These are phyloP conservation scores for Sterrhoptilus dennistouni DNA, from an alignment of 2,113 vertebrate species.

Conservation along the genomic window DNA sequence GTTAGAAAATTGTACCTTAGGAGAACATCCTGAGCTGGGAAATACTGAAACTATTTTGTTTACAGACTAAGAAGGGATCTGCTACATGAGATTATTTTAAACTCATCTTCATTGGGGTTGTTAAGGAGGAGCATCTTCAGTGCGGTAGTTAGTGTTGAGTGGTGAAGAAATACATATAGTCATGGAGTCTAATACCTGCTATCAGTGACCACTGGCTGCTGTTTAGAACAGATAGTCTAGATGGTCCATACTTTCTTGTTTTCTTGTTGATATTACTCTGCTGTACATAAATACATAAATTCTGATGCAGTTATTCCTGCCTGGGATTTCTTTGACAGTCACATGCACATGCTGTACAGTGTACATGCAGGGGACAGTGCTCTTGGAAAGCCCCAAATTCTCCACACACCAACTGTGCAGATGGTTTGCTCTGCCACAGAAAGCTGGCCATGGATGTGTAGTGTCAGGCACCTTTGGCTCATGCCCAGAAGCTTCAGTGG, in stretches of 20 bases:
- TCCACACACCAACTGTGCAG: rapidly evolving
- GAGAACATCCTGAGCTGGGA: not conserved
- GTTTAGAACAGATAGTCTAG: not conserved
- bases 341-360: not conserved
- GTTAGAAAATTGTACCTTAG: not conserved
- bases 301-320: not conserved
- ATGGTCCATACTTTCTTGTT: not conserved
- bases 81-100: not conserved
- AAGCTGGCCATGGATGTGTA: not conserved
- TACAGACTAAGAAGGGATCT: not conserved
- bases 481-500: not conserved
- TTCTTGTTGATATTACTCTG: not conserved
- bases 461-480: not conserved
- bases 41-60: not conserved
- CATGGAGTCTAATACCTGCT: not conserved
- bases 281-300: not conserved
- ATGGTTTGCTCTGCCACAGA: not conserved
- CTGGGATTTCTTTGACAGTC: not conserved
- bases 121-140: not conserved
- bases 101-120: not conserved
- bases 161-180: not conserved
- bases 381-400: not conserved
- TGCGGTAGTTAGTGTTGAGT: not conserved
- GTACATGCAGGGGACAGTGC: not conserved
- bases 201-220: not conserved